Evolutionary conservation across 2,113 vertebrate genomes (phyloP).

Genomic region (Mirounga angustirostris): DNA sequence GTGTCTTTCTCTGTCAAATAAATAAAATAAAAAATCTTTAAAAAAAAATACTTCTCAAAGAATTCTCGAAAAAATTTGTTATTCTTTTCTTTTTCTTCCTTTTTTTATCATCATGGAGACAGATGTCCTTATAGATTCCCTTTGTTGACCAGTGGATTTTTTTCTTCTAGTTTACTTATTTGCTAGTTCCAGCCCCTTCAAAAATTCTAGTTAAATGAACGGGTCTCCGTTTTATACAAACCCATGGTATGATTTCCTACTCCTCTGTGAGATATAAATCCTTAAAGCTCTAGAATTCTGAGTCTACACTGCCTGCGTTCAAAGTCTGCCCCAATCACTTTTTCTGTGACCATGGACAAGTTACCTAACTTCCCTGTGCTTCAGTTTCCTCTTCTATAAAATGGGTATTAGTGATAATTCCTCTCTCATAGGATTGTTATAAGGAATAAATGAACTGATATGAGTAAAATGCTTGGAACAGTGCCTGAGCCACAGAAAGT

Average conservation of each 20-base stretch:
- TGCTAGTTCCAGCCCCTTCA: not conserved
- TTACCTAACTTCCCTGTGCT: not conserved
- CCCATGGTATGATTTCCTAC: not conserved
- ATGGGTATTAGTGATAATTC: not conserved
- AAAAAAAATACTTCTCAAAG: not conserved
- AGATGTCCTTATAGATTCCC: not conserved
- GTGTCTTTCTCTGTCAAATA: too few species aligned
- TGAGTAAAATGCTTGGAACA: not conserved
- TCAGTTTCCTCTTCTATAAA: conserved; percentile 2
- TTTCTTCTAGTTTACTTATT: not conserved
- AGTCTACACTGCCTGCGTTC: not conserved
- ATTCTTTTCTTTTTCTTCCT: not conserved
- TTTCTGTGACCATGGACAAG: not conserved
- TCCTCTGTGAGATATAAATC: not conserved
- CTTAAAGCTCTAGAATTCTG: not conserved
- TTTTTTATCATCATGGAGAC: not conserved
- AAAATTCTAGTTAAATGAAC: not conserved
- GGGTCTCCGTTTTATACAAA: not conserved
- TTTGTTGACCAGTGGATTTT: not conserved
- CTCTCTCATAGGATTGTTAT: not conserved
- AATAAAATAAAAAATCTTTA: too few species aligned
- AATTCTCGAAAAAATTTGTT: not conserved
- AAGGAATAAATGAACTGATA: not conserved
- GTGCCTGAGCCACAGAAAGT: not conserved
- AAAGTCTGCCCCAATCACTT: not conserved